phyloP scores from a whole-genome alignment of 2,797 vertebrate species.

The Lagodon rhomboides region DNA sequence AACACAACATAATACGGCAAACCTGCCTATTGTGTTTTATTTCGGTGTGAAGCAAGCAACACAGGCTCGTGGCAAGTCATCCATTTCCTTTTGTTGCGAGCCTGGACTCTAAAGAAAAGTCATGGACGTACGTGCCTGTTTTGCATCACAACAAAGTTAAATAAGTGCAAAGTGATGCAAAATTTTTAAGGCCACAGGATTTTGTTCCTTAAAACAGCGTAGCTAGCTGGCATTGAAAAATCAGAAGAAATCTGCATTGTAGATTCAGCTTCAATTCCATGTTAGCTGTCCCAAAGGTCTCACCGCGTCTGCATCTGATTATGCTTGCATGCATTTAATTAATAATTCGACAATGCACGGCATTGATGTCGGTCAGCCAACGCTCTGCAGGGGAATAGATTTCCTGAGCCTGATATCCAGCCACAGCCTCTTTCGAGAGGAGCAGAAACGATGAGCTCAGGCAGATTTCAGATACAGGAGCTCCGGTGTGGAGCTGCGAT shows the following conservation, averaged over 20 bases:
- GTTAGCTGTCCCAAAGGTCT: conserved; percentile 73
- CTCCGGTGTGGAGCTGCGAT: conserved; percentile 59
- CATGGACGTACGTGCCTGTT: conserved; percentile 27
- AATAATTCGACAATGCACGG: conserved; percentile 77
- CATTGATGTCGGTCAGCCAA: conserved; percentile 77
- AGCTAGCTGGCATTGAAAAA: conserved; percentile 64
- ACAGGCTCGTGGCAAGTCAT: not conserved
- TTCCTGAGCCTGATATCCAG: conserved; percentile 73
- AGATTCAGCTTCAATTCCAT: conserved; percentile 73
- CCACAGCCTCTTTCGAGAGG: conserved; percentile 60
- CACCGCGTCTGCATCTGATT: conserved; percentile 79
- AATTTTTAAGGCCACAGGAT: conserved; percentile 55
- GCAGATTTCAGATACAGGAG: conserved; percentile 80
- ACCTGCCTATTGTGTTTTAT: too few species aligned
- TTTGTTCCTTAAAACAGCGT: conserved; percentile 46
- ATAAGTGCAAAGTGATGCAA: conserved; percentile 69
- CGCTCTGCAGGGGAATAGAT: conserved; percentile 76
- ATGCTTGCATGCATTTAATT: conserved; percentile 79
- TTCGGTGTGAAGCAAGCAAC: conserved; percentile 8
- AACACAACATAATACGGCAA: conserved; percentile 26
- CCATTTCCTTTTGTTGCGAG: conserved; percentile 14
- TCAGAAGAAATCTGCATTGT: conserved; percentile 75
- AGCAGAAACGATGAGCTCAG: conserved; percentile 80
- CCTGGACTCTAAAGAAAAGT: conserved; percentile 24
- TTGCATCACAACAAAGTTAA: conserved; percentile 53